phyloP scores from a whole-genome alignment of 2,113 vertebrate genomes.

The Plestiodon gilberti region DNA sequence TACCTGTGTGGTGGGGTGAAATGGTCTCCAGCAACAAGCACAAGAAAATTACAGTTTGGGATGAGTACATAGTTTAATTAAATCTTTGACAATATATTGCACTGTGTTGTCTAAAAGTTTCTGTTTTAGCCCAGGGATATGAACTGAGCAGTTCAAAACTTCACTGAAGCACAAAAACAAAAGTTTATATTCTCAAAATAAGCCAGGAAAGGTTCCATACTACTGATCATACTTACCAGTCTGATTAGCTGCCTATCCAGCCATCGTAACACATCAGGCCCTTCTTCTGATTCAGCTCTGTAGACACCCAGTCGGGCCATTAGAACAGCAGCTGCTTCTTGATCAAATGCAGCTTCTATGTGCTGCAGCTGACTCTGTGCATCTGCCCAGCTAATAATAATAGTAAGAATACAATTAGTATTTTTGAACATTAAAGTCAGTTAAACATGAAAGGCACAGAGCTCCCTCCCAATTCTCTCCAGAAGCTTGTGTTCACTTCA shows the following conservation, averaged over 20 bases:
- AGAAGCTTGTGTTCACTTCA: neutral
- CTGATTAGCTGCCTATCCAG: conserved; percentile 97
- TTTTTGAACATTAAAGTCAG: neutral
- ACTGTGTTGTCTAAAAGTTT: neutral
- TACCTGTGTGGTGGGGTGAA: neutral
- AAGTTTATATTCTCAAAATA: neutral
- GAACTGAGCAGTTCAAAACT: neutral
- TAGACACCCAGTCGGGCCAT: conserved; percentile 96
- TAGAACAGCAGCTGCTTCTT: conserved; percentile 92
- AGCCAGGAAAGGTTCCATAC: neutral
- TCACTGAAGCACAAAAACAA: neutral
- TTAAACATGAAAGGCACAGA: neutral
- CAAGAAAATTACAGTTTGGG: neutral
- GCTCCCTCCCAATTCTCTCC: neutral
- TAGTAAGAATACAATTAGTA: neutral
- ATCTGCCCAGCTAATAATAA: conserved; percentile 89
- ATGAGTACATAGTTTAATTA: neutral
- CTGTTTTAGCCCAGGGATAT: neutral
- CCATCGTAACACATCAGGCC: conserved; percentile 94
- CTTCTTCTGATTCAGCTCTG: conserved; percentile 93
- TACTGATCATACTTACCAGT: conserved; percentile 80
- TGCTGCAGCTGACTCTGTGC: conserved; percentile 94
- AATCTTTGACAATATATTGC: neutral
- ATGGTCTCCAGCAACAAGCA: neutral
- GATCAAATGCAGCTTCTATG: conserved; percentile 95